A percentile compares a stretch with the other conserved stretches of the same genome.
These are phyloP conservation scores for Paratilapia polleni DNA, from an alignment of 2,113 vertebrate genomes.

Conservation along the genomic window DNA sequence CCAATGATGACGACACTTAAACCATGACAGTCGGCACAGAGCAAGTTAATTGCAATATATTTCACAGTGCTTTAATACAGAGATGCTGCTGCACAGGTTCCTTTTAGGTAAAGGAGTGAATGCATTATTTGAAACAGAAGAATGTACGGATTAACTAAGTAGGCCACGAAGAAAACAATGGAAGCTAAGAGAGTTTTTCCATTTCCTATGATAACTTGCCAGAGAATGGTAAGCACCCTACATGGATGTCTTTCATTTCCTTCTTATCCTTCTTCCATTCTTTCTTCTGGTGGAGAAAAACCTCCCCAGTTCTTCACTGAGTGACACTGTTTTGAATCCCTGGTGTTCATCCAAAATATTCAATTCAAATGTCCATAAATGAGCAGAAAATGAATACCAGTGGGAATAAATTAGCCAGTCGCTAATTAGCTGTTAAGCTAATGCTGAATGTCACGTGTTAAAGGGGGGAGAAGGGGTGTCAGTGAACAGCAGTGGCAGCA, in stretches of 20 bases:
- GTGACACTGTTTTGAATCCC: constrained; percentile 59
- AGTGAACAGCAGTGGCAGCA: constrained; percentile 16
- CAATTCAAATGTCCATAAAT: constrained; percentile 76
- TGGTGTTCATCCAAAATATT: constrained; percentile 63
- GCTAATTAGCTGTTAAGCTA: constrained; percentile 74
- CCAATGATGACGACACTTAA: background rate
- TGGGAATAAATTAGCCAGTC: constrained; percentile 77
- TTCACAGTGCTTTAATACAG: background rate
- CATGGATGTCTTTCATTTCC: constrained; percentile 59
- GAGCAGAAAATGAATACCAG: constrained; percentile 72
- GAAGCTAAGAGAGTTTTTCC: constrained; percentile 24
- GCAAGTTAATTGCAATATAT: background rate
- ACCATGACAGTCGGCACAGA: background rate
- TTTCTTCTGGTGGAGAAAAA: constrained; percentile 20
- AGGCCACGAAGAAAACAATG: constrained; percentile 70
- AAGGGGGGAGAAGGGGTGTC: constrained; percentile 47
- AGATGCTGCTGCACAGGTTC: constrained; percentile 21
- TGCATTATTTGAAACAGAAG: constrained; percentile 33
- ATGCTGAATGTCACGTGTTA: constrained; percentile 67
- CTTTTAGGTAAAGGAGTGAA: constrained; percentile 12
- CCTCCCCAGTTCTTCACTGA: constrained; percentile 38
- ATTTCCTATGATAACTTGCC: constrained; percentile 69
- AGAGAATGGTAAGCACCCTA: constrained; percentile 47
- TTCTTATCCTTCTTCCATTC: constrained; percentile 29
- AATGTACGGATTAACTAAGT: constrained; percentile 69